Conservation (phyloP, 2,797 vertebrate genomes). For the Falco novaeseelandiae region DNA sequence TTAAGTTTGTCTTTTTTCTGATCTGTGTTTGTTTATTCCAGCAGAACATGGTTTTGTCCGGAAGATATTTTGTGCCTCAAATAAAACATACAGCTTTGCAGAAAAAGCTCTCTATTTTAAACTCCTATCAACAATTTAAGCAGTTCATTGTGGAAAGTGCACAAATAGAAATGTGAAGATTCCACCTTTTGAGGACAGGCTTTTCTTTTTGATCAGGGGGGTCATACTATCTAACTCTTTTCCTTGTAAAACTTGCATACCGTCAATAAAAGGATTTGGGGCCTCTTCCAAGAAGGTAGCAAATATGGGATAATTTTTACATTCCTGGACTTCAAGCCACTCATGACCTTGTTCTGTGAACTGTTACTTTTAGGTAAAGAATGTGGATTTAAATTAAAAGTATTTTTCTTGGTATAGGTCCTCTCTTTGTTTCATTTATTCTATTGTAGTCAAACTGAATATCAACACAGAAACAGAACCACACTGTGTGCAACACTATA, state of each 20-base stretch:
- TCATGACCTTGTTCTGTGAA: neutral
- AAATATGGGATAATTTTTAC: neutral
- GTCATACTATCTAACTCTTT: neutral
- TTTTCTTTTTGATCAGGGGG: neutral
- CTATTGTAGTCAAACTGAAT: neutral
- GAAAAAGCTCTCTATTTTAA: slow-evolving; percentile 18
- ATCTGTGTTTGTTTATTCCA: slow-evolving; percentile 37
- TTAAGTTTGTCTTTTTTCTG: slow-evolving; percentile 44
- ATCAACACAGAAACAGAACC: neutral
- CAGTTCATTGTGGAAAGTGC: neutral
- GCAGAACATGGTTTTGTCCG: slow-evolving; percentile 23
- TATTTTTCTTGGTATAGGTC: neutral
- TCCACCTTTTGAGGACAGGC: neutral
- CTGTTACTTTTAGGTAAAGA: neutral
- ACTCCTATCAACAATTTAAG: neutral
- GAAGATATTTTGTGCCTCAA: slow-evolving; percentile 31
- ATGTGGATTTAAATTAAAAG: neutral
- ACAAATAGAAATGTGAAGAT: neutral
- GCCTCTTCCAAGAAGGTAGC: neutral
- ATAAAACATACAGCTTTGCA: slow-evolving; percentile 1
- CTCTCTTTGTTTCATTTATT: neutral
- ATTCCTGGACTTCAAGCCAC: neutral
- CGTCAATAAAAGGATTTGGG: neutral
- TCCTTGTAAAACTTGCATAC: neutral
- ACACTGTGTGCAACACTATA: neutral